Percentiles rank a stretch among this genome's conserved stretches.
Conservation (phyloP, 2,888 invertebrate genomes). For the Chironomus tentans region DNA sequence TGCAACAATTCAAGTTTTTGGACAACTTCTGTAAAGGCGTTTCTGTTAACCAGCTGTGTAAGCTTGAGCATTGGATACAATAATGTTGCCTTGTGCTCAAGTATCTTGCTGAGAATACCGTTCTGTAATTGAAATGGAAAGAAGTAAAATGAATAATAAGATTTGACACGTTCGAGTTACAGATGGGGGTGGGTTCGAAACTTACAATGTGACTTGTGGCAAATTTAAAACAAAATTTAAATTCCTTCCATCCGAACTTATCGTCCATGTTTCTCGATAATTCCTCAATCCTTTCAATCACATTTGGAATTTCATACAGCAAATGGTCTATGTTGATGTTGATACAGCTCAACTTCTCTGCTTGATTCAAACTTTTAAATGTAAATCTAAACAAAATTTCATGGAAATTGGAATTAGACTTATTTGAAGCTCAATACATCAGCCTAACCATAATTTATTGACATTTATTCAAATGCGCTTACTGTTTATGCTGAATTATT, state of each 20-base stretch:
- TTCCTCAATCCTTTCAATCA: conserved; percentile 52
- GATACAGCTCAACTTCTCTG: conserved; percentile 52
- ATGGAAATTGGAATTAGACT: too few relatives aligned
- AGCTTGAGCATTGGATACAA: conserved; percentile 44
- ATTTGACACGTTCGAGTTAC: background rate
- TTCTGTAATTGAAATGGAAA: conserved; percentile 38
- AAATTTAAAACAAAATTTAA: conserved; percentile 53
- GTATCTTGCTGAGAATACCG: conserved; percentile 45
- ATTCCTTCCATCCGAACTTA: conserved; percentile 52
- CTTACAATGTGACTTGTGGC: conserved; percentile 58
- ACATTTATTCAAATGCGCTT: conserved; percentile 11
- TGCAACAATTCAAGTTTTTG: conserved; percentile 48
- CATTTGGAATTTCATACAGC: conserved; percentile 53
- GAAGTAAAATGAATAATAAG: background rate
- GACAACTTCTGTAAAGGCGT: conserved; percentile 51
- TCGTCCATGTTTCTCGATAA: conserved; percentile 53
- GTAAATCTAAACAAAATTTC: conserved; percentile 43
- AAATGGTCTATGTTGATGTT: conserved; percentile 53
- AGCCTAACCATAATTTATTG: background rate
- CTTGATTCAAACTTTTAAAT: conserved; percentile 51
- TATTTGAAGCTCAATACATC: background rate
- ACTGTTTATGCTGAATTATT: conserved; percentile 38
- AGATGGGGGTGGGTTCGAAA: conserved; percentile 26
- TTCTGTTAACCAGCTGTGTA: conserved; percentile 52
- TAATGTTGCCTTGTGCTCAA: conserved; percentile 44